phyloP scores from a whole-genome alignment of 2,888 invertebrate species.

The Molorchus minor region DNA sequence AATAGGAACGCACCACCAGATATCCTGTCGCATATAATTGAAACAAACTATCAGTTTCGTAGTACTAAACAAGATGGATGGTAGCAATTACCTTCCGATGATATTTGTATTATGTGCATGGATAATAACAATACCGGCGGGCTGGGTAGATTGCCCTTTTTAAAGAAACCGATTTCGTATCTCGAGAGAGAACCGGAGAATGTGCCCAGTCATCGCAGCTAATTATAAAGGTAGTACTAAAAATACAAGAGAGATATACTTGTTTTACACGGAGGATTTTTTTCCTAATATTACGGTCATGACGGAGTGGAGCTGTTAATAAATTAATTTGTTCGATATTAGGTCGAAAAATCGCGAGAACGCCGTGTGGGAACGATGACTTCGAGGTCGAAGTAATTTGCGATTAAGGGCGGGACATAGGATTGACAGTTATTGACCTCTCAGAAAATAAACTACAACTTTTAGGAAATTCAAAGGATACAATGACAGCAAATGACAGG shows the following conservation, averaged over 20 bases:
- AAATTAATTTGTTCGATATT: conserved; percentile 16
- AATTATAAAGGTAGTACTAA: conserved; percentile 17
- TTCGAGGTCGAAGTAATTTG: too few species aligned
- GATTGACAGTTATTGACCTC: too few species aligned
- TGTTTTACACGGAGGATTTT: conserved; percentile 7
- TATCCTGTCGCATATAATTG: neutral
- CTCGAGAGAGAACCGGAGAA: conserved; percentile 9
- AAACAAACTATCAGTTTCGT: neutral
- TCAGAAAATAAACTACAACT: too few species aligned
- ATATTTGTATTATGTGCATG: conserved; percentile 18
- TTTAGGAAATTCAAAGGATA: too few species aligned
- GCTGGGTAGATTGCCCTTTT: conserved; percentile 14
- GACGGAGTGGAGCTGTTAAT: conserved; percentile 9
- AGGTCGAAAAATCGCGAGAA: conserved; percentile 15
- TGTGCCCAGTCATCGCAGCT: conserved; percentile 18
- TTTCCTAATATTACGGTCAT: conserved; percentile 10
- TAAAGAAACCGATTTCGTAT: conserved; percentile 21
- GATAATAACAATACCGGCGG: conserved; percentile 11
- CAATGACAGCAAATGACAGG: too few species aligned
- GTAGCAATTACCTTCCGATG: conserved; percentile 9
- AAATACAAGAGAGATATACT: conserved; percentile 18
- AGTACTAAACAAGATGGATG: neutral
- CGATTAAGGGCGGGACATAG: too few species aligned
- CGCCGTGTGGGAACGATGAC: conserved; percentile 1
- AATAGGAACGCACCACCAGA: neutral